These are phyloP conservation scores for Keiferia lycopersicella DNA, from an alignment of 2,888 invertebrate genomes.

Conservation along the genomic window DNA sequence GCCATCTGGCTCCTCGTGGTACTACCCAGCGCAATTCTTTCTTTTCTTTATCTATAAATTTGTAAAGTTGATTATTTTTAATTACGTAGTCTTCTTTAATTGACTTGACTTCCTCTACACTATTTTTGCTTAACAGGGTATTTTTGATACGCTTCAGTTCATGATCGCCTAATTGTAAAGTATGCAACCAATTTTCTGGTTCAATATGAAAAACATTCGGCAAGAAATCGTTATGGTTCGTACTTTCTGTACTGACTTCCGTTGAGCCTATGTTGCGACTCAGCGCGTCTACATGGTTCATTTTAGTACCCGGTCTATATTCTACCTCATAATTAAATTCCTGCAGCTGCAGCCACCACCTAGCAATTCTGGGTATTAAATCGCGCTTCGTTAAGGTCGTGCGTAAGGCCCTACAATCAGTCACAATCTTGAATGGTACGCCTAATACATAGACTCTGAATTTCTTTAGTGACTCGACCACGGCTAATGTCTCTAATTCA, in stretches of 20 bases:
- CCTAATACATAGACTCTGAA: slow-evolving; percentile 28
- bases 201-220: slow-evolving; percentile 15
- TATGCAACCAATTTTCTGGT: slow-evolving; percentile 20
- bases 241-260: background rate
- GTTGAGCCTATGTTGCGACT: slow-evolving; percentile 12
- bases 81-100: slow-evolving; percentile 32
- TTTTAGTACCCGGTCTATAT: slow-evolving; percentile 36
- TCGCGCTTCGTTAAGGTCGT: slow-evolving; percentile 41
- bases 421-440: slow-evolving; percentile 24
- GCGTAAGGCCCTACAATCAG: slow-evolving; percentile 41
- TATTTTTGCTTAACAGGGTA: background rate
- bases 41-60: slow-evolving; percentile 24
- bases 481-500: slow-evolving; percentile 31
- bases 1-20: slow-evolving; percentile 40
- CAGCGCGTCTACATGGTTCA: slow-evolving; percentile 45
- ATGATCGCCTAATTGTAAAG: slow-evolving; percentile 14
- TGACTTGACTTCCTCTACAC: slow-evolving; percentile 10
- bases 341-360: slow-evolving; percentile 45
- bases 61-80: slow-evolving; percentile 29
- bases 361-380: slow-evolving; percentile 41
- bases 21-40: slow-evolving; percentile 43
- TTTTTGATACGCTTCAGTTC: slow-evolving; percentile 21
- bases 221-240: slow-evolving; percentile 2
- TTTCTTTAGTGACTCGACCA: slow-evolving; percentile 24
- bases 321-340: slow-evolving; percentile 43